These are phyloP conservation scores for Sorex maritimensis DNA, from an alignment of 2,797 vertebrate genomes.

Conservation along the genomic window DNA sequence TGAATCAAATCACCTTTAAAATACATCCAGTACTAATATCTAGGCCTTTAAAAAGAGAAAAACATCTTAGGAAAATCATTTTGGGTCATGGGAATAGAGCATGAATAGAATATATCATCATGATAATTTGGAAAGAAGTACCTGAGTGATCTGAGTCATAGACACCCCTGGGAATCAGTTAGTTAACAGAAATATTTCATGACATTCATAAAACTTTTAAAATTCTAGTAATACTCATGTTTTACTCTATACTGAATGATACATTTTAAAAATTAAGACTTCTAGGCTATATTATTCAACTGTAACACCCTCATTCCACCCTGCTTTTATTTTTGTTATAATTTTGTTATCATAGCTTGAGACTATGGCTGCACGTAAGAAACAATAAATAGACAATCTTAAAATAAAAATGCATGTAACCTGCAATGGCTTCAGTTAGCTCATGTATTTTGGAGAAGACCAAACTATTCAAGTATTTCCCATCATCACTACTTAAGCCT, in stretches of 20 bases:
- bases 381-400: slow-evolving; percentile 74
- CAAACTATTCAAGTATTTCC: slow-evolving; percentile 42
- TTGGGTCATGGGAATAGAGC: slow-evolving; percentile 39
- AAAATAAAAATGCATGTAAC: slow-evolving; percentile 72
- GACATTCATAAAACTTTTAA: slow-evolving; percentile 68
- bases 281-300: slow-evolving; percentile 37
- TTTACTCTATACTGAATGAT: slow-evolving; percentile 29
- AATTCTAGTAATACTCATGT: neutral
- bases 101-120: slow-evolving; percentile 63
- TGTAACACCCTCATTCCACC: slow-evolving; percentile 51
- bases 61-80: slow-evolving; percentile 60
- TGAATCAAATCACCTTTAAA: slow-evolving; percentile 49
- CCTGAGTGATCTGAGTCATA: slow-evolving; percentile 52
- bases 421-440: slow-evolving; percentile 26
- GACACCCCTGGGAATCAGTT: slow-evolving; percentile 10
- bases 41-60: slow-evolving; percentile 54
- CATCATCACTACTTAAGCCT: slow-evolving; percentile 51
- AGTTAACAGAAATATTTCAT: slow-evolving; percentile 60
- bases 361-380: slow-evolving; percentile 60
- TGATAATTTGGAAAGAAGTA: slow-evolving; percentile 68
- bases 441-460: slow-evolving; percentile 69
- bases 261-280: slow-evolving; percentile 37
- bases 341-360: slow-evolving; percentile 37
- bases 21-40: neutral
- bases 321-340: slow-evolving; percentile 68